Evolutionary conservation across 2,113 vertebrate genomes (phyloP), one percentile per base, ranked within the genome.

Genomic region (Halichoerus grypus): DNA sequence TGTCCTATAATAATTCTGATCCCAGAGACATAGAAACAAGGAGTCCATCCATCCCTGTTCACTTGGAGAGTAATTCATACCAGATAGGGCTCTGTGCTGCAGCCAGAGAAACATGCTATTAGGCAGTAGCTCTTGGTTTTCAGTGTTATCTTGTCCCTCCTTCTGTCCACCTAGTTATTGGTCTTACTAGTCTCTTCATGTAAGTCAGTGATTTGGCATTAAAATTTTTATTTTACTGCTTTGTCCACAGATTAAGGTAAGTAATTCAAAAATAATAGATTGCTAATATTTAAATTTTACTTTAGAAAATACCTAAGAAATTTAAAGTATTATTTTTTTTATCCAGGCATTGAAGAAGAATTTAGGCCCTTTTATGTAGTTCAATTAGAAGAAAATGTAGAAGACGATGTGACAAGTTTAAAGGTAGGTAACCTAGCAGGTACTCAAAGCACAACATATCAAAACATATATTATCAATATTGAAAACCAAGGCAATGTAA

Each of bases 361-460:
- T 99, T 99, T 96, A 88, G 63, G 28, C 99, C 99, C 81, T 99
- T 99, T 98, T 99, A 99, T 97, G 26, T 28, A 76, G 2, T 98
- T 84, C 96, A 98, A 0, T 95, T 99, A 80, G 98, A 97, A 97
- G 97, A 97, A 49, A 3, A 36, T 24, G 97, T 99, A 80, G 99
- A 99, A 89, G 97, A 97, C 1, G 99, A 99, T 96, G 89, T 99
- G 94, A 88, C 85, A n/a, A 55, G 83, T 59, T 98, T 99, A 81
- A 99, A 98, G 99, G 99, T 99, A 98, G 98, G 99, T 97, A 87
- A 72, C 63, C 21, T 46, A 96, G 51, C 51, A 92, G 63, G 46
- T 61, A 79, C 87, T 98, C 79, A 93, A 36, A 88, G 39, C 49
- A 33, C 10, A 63, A 57, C 10, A n/a, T 88, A n/a, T n/a, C 51